Conservation (phyloP, 2,888 invertebrate species). For the Drosophila eohydei region DNA sequence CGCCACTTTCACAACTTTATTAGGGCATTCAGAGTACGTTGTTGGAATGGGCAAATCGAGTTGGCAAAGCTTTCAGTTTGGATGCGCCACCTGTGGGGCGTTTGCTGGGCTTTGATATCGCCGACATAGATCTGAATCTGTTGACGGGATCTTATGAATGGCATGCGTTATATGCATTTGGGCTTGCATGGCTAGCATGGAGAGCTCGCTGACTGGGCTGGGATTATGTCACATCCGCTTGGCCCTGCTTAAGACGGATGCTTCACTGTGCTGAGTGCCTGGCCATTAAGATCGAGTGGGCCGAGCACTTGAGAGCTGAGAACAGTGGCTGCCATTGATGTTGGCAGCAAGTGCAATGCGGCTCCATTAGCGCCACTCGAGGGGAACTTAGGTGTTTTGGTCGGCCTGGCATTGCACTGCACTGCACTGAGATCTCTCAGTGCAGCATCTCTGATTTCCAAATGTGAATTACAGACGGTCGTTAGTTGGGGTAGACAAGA, state of each 20-base stretch:
- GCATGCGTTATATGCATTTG: slow-evolving; percentile 69
- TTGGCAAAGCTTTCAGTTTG: slow-evolving; percentile 14
- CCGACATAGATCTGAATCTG: slow-evolving; percentile 69
- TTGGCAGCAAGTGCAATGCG: slow-evolving; percentile 28
- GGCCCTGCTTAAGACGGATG: slow-evolving; percentile 38
- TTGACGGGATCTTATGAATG: slow-evolving; percentile 59
- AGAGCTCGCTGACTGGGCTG: slow-evolving; percentile 10
- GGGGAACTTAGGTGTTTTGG: slow-evolving; percentile 27
- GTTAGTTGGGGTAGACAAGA: background rate
- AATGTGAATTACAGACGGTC: slow-evolving; percentile 69
- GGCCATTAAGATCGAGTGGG: slow-evolving; percentile 58
- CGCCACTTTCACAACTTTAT: background rate
- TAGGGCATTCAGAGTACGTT: slow-evolving; percentile 35
- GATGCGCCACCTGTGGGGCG: slow-evolving; percentile 74
- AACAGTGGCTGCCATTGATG: slow-evolving; percentile 55
- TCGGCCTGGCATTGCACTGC: background rate
- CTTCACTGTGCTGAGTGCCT: slow-evolving; percentile 47
- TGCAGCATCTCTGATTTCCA: slow-evolving; percentile 53
- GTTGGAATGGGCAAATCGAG: background rate
- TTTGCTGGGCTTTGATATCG: slow-evolving; percentile 66
- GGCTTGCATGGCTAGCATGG: slow-evolving; percentile 11
- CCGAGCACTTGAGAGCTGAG: slow-evolving; percentile 27
- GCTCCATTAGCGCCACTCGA: slow-evolving; percentile 65
- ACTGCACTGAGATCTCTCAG: slow-evolving; percentile 9
- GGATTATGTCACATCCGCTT: slow-evolving; percentile 79